phyloP scores from a whole-genome alignment of 64 coral and sea anemone genomes.

The Trachythela sp. region DNA sequence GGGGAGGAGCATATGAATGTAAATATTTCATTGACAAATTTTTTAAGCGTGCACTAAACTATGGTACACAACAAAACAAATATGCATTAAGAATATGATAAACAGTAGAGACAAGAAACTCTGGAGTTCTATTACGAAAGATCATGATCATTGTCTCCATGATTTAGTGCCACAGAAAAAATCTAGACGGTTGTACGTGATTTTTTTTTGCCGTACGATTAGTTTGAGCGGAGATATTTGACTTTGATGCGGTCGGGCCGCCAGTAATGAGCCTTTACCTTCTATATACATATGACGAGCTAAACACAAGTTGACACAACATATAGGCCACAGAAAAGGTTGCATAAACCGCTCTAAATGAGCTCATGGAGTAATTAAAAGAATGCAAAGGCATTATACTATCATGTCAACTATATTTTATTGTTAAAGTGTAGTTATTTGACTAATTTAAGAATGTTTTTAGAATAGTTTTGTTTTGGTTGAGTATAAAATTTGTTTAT shows the following conservation, averaged over 20 bases:
- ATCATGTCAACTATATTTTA: too few relatives aligned
- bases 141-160: constrained; percentile 31
- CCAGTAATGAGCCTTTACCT: too few relatives aligned
- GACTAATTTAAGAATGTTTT: too few relatives aligned
- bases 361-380: too few relatives aligned
- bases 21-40: constrained; percentile 54
- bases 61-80: constrained; percentile 46
- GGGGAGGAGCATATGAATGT: constrained; percentile 32
- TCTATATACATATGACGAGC: too few relatives aligned
- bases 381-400: too few relatives aligned
- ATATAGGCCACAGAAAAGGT: too few relatives aligned
- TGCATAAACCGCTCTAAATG: too few relatives aligned
- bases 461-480: too few relatives aligned
- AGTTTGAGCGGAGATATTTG: neutral
- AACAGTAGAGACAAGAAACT: constrained; percentile 24
- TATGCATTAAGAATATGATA: neutral
- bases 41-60: constrained; percentile 24
- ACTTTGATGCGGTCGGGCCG: neutral
- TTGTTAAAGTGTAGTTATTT: too few relatives aligned
- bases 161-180: constrained; percentile 36
- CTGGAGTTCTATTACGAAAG: constrained; percentile 26
- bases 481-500: too few relatives aligned
- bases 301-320: too few relatives aligned
- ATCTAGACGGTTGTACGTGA: neutral
- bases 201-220: constrained; percentile 27